Evolutionary conservation across 1,140 invertebrate genomes (phyloP).

Genomic region (Phymastichus coffea): DNA sequence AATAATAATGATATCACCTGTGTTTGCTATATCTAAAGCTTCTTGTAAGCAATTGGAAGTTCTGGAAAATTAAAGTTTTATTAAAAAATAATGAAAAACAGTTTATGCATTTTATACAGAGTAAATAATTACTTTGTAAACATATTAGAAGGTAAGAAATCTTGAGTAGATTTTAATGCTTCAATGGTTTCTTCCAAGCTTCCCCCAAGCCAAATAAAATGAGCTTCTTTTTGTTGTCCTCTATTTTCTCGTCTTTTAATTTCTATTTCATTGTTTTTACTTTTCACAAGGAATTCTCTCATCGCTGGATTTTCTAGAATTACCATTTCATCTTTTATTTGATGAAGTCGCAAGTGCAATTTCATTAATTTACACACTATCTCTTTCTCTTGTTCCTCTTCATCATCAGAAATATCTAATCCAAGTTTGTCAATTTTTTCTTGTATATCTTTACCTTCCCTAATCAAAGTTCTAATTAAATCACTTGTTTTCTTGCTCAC

Average conservation of each 20-base stretch:
- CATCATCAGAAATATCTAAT: conserved; percentile 50
- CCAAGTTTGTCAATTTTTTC: conserved; percentile 55
- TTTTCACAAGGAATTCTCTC: conserved; percentile 52
- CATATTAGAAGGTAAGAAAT: conserved; percentile 44
- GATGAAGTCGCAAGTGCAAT: conserved; percentile 59
- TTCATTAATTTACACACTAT: conserved; percentile 48
- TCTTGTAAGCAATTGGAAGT: conserved; percentile 50
- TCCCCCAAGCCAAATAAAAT: conserved; percentile 57
- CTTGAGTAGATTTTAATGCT: conserved; percentile 50
- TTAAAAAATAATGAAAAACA: not conserved
- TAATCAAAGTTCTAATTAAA: conserved; percentile 58
- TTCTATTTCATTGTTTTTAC: conserved; percentile 37
- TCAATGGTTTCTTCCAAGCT: conserved; percentile 52
- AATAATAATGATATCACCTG: conserved; percentile 52
- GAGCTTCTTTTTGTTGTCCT: conserved; percentile 40
- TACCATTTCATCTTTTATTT: conserved; percentile 64
- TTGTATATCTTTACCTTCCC: conserved; percentile 59
- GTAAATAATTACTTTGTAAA: conserved; percentile 47
- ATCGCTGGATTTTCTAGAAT: conserved; percentile 63
- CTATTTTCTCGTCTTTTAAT: conserved; percentile 34
- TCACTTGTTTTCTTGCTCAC: conserved; percentile 56
- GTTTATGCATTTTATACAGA: not conserved
- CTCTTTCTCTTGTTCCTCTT: conserved; percentile 34
- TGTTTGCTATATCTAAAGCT: conserved; percentile 52
- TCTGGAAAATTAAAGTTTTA: conserved; percentile 36